Evolutionary conservation across 2,113 vertebrate species (phyloP), one percentile per base, ranked within the genome.

Genomic region (Microcebus lehilahytsara): DNA sequence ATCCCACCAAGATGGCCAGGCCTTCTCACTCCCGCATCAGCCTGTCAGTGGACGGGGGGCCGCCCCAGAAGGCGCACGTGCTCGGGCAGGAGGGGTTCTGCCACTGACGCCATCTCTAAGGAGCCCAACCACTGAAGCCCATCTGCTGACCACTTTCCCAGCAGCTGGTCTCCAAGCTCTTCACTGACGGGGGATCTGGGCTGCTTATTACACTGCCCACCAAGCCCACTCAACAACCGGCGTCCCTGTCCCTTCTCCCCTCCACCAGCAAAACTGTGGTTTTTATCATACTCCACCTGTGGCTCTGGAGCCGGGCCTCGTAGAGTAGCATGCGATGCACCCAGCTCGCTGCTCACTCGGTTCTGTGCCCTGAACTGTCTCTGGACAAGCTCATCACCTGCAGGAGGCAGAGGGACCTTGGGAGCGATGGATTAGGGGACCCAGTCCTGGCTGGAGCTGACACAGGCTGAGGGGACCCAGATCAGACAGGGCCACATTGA

Each of bases 191-290:
- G 56, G 20, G 6, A 27, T 6, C 80, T 77, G 13, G 34, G 9
- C 3, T 34, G 11, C n/a, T 40, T 5, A 6, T 42, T 1, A 46
- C 19, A 23, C 23, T 34, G 37, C 6, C 64, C 2, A 0, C 67
- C 25, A 3, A 0, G 6, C 51, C 56, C 51, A 13, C 20, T 27
- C n/a, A 79, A 60, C 5, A 60, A 69, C 1, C 37, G 56, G 53
- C 6, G 53, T 56, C 53, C 53, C 17, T 56, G 53, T 56, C 4
- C 17, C 49, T 32, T 46, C 58, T 37, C 16, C 51, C 20, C 19
- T 7, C 5, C 30, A 30, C 51, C 11, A 40, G 58, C 37, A 64
- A 71, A 64, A 78, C 34, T 8, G 67, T 1, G 19, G 46, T 2
- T 58, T 84, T 74, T 37, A 75, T 23, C 20, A 1, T 8, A 3